Evolutionary conservation across 1,140 invertebrate species (phyloP).

Genomic region (Epicauta chinensis): DNA sequence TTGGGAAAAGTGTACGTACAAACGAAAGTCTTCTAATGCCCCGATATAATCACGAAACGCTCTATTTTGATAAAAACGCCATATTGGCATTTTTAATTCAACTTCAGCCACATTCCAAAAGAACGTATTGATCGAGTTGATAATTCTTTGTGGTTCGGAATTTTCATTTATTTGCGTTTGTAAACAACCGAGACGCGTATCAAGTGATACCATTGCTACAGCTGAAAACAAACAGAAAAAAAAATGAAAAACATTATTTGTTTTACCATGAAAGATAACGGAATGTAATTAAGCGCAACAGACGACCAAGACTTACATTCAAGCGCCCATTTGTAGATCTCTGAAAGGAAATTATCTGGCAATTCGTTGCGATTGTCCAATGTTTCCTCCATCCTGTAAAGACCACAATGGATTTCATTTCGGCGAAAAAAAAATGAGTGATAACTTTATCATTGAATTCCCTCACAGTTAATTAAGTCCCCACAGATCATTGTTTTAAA

Average conservation of each 20-base stretch:
- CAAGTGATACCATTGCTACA: conserved; percentile 71
- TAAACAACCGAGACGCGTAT: conserved; percentile 71
- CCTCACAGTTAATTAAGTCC: too few relatives aligned
- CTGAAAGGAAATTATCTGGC: conserved; percentile 69
- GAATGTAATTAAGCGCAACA: too few relatives aligned
- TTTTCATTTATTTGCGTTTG: conserved; percentile 49
- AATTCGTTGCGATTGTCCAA: conserved; percentile 59
- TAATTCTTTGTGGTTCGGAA: conserved; percentile 65
- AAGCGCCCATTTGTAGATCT: conserved; percentile 82
- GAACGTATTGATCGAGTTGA: conserved; percentile 70
- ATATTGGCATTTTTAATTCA: conserved; percentile 72
- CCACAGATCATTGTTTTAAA: too few relatives aligned
- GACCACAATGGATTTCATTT: neutral
- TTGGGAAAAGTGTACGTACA: conserved; percentile 55
- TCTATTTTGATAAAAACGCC: conserved; percentile 70
- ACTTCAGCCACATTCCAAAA: conserved; percentile 73
- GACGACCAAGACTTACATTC: conserved; percentile 61
- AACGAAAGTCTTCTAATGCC: conserved; percentile 63
- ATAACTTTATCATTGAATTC: too few relatives aligned
- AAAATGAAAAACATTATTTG: too few relatives aligned
- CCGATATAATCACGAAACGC: conserved; percentile 67
- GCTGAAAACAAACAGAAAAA: conserved; percentile 49
- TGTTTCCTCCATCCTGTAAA: conserved; percentile 61
- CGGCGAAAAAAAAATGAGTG: too few relatives aligned
- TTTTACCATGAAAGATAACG: too few relatives aligned